Base-by-base conservation (phyloP, 2,888 invertebrate genomes). In the Pristionchus entomophagus region DNA sequence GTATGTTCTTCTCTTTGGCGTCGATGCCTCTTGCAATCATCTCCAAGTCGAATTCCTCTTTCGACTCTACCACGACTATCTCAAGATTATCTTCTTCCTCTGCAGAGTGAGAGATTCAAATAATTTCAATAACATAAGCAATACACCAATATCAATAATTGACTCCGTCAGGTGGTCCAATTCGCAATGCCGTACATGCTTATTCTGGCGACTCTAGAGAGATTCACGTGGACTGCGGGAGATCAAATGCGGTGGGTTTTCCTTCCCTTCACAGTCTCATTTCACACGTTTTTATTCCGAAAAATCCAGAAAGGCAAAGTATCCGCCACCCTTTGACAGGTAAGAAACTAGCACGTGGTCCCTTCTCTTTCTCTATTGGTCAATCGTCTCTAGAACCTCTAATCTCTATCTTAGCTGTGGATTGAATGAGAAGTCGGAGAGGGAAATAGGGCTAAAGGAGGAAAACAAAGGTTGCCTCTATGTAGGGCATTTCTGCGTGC, bases 181-280 rank as follows among this genome's bases (percentile, higher is more conserved):
- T 91, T 91, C 69, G 90, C 90, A 4, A 91, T 91, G 53, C 91
- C 91, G 19, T 91, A 89, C 86, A 88, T 90, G 29, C 87, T 91
- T 0, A 91, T 91, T 81, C 83, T 90, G 12, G 90, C 90, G 19
- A 91, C 91, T n/a, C 88, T 89, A 26, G 91, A 91, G 51, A 53
- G 91, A 87, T 91, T 89, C 84, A 83, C 89, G 8, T 91, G 91
- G 91, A 91, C 91, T 19, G 87, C 89, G 5, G 82, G 85, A 8
- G 89, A 89, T 65, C 86, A 87, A 26, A 89, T 87, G 85, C 87
- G 91, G 91, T 90, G 35, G 35, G 45, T 78, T 49, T 19, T 45
- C 19, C 38, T 3, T 14, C 49, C 45, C n/a, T 82, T n/a, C n/a
- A 32, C 38, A n/a, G n/a, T 32, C 17, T 73, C 41, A 73, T 41